These are phyloP conservation scores for Bufo gargarizans DNA, from an alignment of 2,113 vertebrate genomes.

Conservation along the genomic window DNA sequence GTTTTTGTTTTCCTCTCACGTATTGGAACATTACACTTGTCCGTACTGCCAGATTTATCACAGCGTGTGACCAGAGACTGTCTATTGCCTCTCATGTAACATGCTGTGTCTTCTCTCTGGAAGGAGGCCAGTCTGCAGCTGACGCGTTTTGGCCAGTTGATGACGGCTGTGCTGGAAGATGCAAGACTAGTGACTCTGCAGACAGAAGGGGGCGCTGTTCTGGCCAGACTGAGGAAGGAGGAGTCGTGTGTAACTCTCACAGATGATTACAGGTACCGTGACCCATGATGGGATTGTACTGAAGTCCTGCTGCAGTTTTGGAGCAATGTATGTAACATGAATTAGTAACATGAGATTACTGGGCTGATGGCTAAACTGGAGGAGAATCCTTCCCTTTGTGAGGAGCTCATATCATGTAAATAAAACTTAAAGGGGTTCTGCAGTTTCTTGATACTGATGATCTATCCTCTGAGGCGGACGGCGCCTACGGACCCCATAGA, in stretches of 20 bases:
- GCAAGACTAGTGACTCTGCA: constrained; percentile 80
- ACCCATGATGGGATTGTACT: too few species aligned
- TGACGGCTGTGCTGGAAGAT: constrained; percentile 83
- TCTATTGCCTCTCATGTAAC: background rate
- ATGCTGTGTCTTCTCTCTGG: background rate
- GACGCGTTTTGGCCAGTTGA: constrained; percentile 73
- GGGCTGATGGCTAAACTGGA: too few species aligned
- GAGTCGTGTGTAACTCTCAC: constrained; percentile 72
- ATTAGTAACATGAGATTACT: background rate
- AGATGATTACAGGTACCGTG: constrained; percentile 74
- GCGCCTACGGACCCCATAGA: too few species aligned
- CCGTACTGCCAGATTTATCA: background rate
- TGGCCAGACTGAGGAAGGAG: constrained; percentile 83
- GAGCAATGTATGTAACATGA: background rate
- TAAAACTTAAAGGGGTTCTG: too few species aligned
- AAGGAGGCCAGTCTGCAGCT: constrained; percentile 81
- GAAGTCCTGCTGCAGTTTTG: background rate
- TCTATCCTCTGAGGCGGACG: too few species aligned
- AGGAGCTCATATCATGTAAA: too few species aligned
- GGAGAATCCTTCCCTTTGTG: too few species aligned
- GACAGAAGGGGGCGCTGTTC: constrained; percentile 81
- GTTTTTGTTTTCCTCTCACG: too few species aligned
- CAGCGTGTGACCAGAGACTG: background rate
- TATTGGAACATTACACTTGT: background rate
- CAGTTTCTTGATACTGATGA: too few species aligned